These are phyloP conservation scores for Orussus abietinus DNA, from an alignment of 1,140 invertebrate genomes.

Conservation along the genomic window DNA sequence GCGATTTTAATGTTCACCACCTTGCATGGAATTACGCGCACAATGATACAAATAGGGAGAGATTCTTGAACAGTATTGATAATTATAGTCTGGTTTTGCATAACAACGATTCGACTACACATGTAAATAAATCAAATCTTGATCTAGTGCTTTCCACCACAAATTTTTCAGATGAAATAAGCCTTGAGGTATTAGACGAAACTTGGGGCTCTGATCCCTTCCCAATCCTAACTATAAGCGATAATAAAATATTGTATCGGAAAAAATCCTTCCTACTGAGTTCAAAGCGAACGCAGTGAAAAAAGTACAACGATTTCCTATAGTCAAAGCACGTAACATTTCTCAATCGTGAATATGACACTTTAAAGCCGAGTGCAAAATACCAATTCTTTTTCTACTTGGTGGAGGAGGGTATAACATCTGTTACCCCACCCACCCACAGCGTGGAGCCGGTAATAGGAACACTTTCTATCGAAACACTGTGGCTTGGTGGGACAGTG, in stretches of 20 bases:
- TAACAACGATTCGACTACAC: constrained; percentile 1
- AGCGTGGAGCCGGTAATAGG: too few relatives aligned
- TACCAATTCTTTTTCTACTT: background rate
- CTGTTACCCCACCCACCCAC: constrained; percentile 1
- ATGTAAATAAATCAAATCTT: background rate
- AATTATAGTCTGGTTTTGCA: background rate
- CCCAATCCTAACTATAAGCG: background rate
- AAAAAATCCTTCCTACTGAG: background rate
- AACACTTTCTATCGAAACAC: background rate
- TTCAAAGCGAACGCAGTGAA: background rate
- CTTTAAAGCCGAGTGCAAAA: background rate
- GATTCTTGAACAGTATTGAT: background rate
- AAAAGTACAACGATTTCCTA: too few relatives aligned
- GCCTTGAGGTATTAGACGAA: background rate
- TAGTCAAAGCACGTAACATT: background rate
- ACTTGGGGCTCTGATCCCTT: constrained; percentile 1
- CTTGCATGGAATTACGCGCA: background rate
- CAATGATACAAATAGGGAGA: background rate
- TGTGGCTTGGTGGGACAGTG: constrained; percentile 8
- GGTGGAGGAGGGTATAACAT: background rate
- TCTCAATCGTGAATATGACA: background rate
- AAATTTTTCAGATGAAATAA: background rate
- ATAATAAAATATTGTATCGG: background rate
- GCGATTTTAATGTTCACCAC: constrained; percentile 3
- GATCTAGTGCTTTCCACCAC: background rate